Evolutionary conservation across 2,797 vertebrate genomes (phyloP).

Genomic region (Hypotaenidia okinawae): DNA sequence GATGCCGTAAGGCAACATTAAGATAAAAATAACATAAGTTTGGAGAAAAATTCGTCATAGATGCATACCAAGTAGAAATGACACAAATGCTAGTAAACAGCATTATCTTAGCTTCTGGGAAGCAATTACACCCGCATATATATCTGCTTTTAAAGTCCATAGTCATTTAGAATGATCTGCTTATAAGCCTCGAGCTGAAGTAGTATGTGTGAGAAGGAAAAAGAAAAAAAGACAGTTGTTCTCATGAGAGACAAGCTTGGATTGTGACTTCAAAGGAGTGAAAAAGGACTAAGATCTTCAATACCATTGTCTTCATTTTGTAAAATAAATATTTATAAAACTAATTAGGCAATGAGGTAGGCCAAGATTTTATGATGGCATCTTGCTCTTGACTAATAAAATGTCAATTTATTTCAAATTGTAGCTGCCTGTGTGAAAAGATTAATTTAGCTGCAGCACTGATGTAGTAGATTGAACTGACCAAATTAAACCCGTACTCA

Average conservation of each 20-base stretch:
- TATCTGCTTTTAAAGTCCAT: neutral
- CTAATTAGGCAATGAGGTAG: neutral
- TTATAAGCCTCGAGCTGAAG: neutral
- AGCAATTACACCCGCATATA: neutral
- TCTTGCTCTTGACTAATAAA: neutral
- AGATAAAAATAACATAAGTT: neutral
- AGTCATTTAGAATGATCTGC: neutral
- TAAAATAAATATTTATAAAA: constrained; percentile 27
- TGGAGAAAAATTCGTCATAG: neutral
- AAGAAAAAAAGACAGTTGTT: neutral
- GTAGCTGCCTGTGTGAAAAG: neutral
- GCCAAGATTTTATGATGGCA: neutral
- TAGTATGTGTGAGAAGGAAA: neutral
- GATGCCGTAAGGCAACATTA: neutral
- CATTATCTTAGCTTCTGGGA: neutral
- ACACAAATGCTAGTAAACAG: neutral
- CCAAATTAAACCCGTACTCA: neutral
- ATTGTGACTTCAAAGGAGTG: neutral
- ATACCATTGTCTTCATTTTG: neutral
- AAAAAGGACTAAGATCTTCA: neutral
- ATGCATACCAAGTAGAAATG: neutral
- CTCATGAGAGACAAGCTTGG: neutral
- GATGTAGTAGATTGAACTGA: neutral
- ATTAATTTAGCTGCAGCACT: neutral
- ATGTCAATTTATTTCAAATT: constrained; percentile 14